A percentile compares a stretch with the other conserved stretches of the same genome.
phyloP scores from a whole-genome alignment of 1,140 invertebrate species.

The Drosophila mayri region DNA sequence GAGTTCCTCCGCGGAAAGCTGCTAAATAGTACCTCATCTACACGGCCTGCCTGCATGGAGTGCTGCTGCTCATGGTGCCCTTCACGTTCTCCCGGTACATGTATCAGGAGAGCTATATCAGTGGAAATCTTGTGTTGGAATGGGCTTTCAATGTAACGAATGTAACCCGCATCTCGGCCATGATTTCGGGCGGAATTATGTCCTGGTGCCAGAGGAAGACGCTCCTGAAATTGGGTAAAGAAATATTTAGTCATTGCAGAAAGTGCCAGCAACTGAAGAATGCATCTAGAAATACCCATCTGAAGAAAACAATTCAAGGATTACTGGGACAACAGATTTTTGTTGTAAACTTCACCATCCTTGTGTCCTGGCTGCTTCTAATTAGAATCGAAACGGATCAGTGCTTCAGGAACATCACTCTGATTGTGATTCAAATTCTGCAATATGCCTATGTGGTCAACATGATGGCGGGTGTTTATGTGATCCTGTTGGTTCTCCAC shows the following conservation, averaged over 20 bases:
- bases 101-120: conserved; percentile 29
- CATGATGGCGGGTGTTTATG: conserved; percentile 16
- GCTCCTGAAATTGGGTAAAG: conserved; percentile 1
- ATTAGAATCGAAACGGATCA: conserved; percentile 11
- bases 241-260: conserved; percentile 1
- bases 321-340: conserved; percentile 15
- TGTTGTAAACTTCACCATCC: background rate
- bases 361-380: background rate
- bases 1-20: background rate
- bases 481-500: conserved; percentile 18
- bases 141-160: conserved; percentile 26
- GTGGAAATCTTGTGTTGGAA: conserved; percentile 5
- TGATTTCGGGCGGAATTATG: conserved; percentile 15
- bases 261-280: conserved; percentile 4
- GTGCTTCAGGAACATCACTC: background rate
- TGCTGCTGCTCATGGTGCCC: conserved; percentile 15
- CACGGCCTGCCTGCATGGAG: conserved; percentile 18
- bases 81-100: conserved; percentile 22
- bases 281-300: background rate
- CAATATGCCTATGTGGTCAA: conserved; percentile 21
- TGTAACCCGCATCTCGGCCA: conserved; percentile 20
- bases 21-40: conserved; percentile 21
- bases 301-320: background rate
- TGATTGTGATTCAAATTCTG: conserved; percentile 19
- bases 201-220: conserved; percentile 16